These are phyloP conservation scores for Callionymus lyra DNA, from an alignment of 2,113 vertebrate genomes.

Conservation along the genomic window DNA sequence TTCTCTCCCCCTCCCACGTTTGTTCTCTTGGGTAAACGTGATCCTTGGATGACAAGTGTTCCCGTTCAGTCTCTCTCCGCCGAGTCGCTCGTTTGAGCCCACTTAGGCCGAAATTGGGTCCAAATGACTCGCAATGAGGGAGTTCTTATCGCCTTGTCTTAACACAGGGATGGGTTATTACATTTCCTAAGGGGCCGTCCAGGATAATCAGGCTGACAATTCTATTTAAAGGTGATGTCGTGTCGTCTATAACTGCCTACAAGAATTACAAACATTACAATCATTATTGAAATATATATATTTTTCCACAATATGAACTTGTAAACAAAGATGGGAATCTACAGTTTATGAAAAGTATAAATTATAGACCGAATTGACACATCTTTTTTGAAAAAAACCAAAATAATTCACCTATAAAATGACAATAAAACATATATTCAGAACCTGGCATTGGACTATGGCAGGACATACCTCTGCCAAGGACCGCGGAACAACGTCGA, in stretches of 20 bases:
- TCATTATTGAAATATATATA: too few species aligned
- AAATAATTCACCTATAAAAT: too few species aligned
- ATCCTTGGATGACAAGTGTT: constrained; percentile 1
- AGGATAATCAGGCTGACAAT: constrained; percentile 3
- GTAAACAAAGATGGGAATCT: too few species aligned
- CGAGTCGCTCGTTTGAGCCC: constrained; percentile 12
- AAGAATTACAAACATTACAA: background rate
- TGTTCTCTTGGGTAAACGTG: background rate
- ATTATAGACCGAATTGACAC: too few species aligned
- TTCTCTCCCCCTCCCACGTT: background rate
- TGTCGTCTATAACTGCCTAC: background rate
- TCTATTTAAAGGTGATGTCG: constrained; percentile 1
- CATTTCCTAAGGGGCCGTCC: constrained; percentile 5
- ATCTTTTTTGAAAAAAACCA: too few species aligned
- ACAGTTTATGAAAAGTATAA: too few species aligned
- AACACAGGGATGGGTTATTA: too few species aligned
- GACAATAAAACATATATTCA: too few species aligned
- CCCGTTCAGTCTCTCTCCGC: constrained; percentile 1
- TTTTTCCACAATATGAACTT: too few species aligned
- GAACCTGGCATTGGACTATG: too few species aligned
- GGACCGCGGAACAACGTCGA: too few species aligned
- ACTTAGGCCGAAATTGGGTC: constrained; percentile 12
- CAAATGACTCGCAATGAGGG: constrained; percentile 21
- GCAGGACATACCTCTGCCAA: too few species aligned
- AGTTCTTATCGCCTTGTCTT: background rate